phyloP scores from a whole-genome alignment of 2,888 invertebrate species.

The Ectropis crepuscularia region DNA sequence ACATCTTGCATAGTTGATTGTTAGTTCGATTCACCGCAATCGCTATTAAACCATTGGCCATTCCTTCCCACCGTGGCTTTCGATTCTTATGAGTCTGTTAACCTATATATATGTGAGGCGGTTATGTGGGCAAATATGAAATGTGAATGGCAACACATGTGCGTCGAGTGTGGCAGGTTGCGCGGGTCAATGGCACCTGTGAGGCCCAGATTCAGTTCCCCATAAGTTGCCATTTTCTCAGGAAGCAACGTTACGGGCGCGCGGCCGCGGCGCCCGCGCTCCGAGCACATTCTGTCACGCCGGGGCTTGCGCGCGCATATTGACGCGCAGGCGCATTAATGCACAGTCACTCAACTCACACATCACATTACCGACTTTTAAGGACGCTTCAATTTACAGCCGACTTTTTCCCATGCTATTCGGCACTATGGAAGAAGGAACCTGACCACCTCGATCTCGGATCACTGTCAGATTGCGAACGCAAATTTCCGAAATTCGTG shows the following conservation, averaged over 20 bases:
- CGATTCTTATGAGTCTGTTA: constrained; percentile 65
- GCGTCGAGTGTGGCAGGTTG: constrained; percentile 69
- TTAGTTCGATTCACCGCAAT: constrained; percentile 51
- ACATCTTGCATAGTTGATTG: constrained; percentile 40
- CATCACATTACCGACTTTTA: constrained; percentile 60
- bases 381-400: constrained; percentile 63
- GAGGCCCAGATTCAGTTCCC: constrained; percentile 80
- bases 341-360: constrained; percentile 69
- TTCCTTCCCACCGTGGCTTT: constrained; percentile 61
- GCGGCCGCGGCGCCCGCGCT: constrained; percentile 49
- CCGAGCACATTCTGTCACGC: constrained; percentile 79
- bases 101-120: constrained; percentile 58
- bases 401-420: constrained; percentile 54
- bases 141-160: constrained; percentile 74
- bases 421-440: constrained; percentile 48
- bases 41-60: constrained; percentile 56
- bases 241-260: constrained; percentile 67
- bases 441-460: constrained; percentile 37
- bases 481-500: constrained; percentile 29
- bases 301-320: constrained; percentile 75
- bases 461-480: constrained; percentile 32
- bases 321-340: constrained; percentile 76
- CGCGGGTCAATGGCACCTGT: constrained; percentile 76
- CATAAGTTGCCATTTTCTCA: constrained; percentile 83
- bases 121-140: constrained; percentile 69